Conservation (phyloP, 2,797 vertebrate genomes). For the Argyrosomus regius region DNA sequence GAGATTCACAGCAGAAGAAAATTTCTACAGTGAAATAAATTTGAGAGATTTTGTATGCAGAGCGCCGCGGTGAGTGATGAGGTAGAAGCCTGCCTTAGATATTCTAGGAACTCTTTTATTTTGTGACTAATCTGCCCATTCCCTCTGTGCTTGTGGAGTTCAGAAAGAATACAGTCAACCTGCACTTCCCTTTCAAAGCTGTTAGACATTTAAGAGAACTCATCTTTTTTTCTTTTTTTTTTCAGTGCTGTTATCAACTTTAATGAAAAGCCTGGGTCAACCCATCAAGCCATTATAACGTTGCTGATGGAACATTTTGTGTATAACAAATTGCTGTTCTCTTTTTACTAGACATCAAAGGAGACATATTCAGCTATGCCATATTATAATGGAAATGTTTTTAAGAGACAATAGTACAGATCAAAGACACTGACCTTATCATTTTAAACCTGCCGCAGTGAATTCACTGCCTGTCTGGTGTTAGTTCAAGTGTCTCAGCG, state of each 20-base stretch:
- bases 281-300: slow-evolving; percentile 13
- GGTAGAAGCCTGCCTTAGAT: slow-evolving; percentile 32
- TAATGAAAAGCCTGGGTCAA: slow-evolving; percentile 38
- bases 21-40: slow-evolving; percentile 22
- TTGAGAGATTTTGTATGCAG: slow-evolving; percentile 22
- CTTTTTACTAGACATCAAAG: slow-evolving; percentile 40
- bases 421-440: slow-evolving; percentile 34
- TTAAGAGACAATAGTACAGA: slow-evolving; percentile 8
- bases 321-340: slow-evolving; percentile 27
- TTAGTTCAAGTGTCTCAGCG: slow-evolving; percentile 21
- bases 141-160: slow-evolving; percentile 25
- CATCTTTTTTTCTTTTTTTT: neutral
- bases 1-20: slow-evolving; percentile 15
- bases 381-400: slow-evolving; percentile 20
- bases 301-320: slow-evolving; percentile 34
- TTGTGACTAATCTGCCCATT: slow-evolving; percentile 38
- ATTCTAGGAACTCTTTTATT: slow-evolving; percentile 42
- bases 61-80: neutral
- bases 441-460: slow-evolving; percentile 27
- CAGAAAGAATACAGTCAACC: slow-evolving; percentile 44
- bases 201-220: slow-evolving; percentile 12
- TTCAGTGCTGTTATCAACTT: slow-evolving; percentile 23
- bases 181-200: slow-evolving; percentile 49
- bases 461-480: slow-evolving; percentile 10
- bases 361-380: slow-evolving; percentile 14